Base-by-base conservation (phyloP, 2,113 vertebrate species). In the Cromileptes altivelis region DNA sequence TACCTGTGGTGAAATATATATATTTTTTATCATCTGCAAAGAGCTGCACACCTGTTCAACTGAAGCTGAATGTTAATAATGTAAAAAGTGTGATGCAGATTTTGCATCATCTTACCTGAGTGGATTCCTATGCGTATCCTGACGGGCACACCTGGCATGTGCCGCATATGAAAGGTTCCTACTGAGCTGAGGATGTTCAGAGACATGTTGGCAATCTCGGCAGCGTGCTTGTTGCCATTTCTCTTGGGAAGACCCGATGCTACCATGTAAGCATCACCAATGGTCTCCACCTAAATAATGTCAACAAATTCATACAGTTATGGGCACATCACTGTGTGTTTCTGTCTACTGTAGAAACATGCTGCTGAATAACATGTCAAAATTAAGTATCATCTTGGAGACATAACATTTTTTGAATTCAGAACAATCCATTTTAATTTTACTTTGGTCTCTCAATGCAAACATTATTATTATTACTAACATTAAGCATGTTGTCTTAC, bases 161-260 rank as follows among this genome's bases (percentile, higher is more conserved):
- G 97, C 42, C 96, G 93, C 97, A 99, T 98, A 70, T 95, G 96
- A 88, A 98, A 99, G 13, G 95, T 95, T 40, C 97, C 97, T 74
- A 98, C 95, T 0, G 97, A 97, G 85, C 98, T 98, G 85, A 99
- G 96, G 90, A 98, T 98, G 93, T 98, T 97, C 89, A 98, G 93
- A 33, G 97, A 97, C 97, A 99, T 97, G 93, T 98, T 98, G 91
- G 97, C 96, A 1, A 98, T 97, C 91, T 98, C 97, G 12, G 97
- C 97, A 0, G 97, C 97, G 0, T 98, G 97, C 50, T 97, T 97
- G 92, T 97, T 98, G 60, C 97, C 97, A 0, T 99, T 99, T 75
- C 94, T 94, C 85, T 98, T 98, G 0, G 97, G 97, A 40, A 99
- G 95, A 4, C 97, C 98, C 0, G 97, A 98, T 5, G 96, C 97